Evolutionary conservation across 64 coral and sea anemone species (phyloP).

Genomic region (Hydrozoanthus tunicans): DNA sequence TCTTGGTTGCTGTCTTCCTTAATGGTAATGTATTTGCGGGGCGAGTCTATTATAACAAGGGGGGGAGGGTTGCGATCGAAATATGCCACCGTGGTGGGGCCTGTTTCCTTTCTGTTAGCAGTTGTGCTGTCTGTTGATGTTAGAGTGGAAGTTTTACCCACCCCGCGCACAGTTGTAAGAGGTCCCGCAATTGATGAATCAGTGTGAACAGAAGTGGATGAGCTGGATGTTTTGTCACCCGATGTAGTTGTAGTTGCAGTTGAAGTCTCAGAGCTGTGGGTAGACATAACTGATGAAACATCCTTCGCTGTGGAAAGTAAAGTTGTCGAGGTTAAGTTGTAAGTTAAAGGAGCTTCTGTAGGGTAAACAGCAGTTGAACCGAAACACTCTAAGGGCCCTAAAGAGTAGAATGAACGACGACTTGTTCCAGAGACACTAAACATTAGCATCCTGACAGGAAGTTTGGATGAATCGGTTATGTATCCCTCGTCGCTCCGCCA

Average conservation of each 20-base stretch:
- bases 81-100: background rate
- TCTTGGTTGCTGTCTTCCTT: slow-evolving; percentile 80
- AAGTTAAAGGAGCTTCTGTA: background rate
- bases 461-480: slow-evolving; percentile 43
- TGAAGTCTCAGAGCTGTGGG: background rate
- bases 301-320: background rate
- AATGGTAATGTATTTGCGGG: slow-evolving; percentile 85
- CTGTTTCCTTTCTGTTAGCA: background rate
- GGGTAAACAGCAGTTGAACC: slow-evolving; percentile 54
- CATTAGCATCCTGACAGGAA: slow-evolving; percentile 72
- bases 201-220: background rate
- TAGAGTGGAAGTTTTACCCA: background rate
- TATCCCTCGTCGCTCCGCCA: slow-evolving; percentile 83
- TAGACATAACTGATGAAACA: background rate
- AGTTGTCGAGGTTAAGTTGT: slow-evolving; percentile 1
- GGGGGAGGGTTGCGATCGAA: slow-evolving; percentile 29
- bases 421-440: slow-evolving; percentile 80
- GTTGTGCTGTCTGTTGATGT: background rate
- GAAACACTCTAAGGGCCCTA: slow-evolving; percentile 83
- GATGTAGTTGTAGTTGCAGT: slow-evolving; percentile 21
- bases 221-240: background rate
- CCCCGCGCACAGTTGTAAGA: background rate
- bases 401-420: slow-evolving; percentile 32
- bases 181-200: background rate
- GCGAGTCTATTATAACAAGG: slow-evolving; percentile 73